Percentiles rank a stretch among this genome's conserved stretches.
phyloP scores from a whole-genome alignment of 1,140 invertebrate genomes.

The Dermatophagoides farinae region DNA sequence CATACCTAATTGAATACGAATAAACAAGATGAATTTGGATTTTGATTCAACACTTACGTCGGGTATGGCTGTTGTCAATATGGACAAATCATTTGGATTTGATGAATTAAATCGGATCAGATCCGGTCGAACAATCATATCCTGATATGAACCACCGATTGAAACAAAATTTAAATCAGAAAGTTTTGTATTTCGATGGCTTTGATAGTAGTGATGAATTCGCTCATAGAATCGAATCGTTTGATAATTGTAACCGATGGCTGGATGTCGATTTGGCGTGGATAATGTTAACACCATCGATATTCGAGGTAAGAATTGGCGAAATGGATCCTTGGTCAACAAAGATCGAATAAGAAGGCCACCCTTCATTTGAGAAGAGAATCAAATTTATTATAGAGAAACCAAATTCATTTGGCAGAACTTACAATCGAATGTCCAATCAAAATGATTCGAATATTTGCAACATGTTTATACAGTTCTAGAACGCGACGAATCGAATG shows the following conservation, averaged over 20 bases:
- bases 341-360: conserved; percentile 11
- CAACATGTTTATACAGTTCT: conserved; percentile 3
- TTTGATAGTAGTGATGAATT: background rate
- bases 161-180: conserved; percentile 9
- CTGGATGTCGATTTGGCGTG: conserved; percentile 6
- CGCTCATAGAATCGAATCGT: background rate
- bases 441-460: conserved; percentile 6
- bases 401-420: background rate
- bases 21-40: background rate
- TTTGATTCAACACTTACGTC: conserved; percentile 1
- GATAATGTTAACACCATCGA: conserved; percentile 12
- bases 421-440: conserved; percentile 15
- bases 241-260: background rate
- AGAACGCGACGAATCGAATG: conserved; percentile 5
- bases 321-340: background rate
- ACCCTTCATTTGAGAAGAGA: conserved; percentile 6
- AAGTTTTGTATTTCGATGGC: background rate
- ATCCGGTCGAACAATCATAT: conserved; percentile 11
- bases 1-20: background rate
- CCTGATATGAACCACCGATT: conserved; percentile 12
- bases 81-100: background rate
- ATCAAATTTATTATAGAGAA: background rate
- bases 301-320: background rate
- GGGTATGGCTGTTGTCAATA: conserved; percentile 10
- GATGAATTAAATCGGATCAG: background rate